Evolutionary conservation across 2,888 invertebrate genomes (phyloP), one percentile per base, ranked within the genome.

Genomic region (Oxycera nigricornis): DNA sequence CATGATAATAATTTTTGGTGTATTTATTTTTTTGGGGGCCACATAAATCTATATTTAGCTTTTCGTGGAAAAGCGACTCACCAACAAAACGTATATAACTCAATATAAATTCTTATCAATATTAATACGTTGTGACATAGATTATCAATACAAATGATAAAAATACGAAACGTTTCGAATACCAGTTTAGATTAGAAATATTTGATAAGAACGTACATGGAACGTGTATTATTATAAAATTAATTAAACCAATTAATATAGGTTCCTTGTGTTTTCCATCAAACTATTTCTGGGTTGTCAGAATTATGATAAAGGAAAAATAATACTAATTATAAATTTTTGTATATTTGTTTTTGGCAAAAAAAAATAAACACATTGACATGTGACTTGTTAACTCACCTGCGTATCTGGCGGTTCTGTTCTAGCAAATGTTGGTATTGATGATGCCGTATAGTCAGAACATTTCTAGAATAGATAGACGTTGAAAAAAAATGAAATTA

Each of bases 321-420:
- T 11, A 35, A 11, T 35, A 11, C 35, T 35, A 11, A 35, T 35
- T 35, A 7, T 35, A 7, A 7, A 7, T 11, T 35, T 35, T 11
- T 35, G n/a, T 35, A 7, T 35, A 11, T 7, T 6, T 35, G 35
- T 6, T 35, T 11, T 35, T 35, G 11, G 35, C 35, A 11, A 35
- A 35, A 46, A 17, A 46, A 7, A 2, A 2, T 46, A 46, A 46
- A 46, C n/a, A 7, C n/a, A 3, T 46, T 46, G 17, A 46, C 6
- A 46, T 7, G 14, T 46, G 14, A 46, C n/a, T 14, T 14, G 46
- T 14, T 11, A 55, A 78, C 80, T 80, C 86, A 93, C 93, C 90
- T 96, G 97, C 52, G 93, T 95, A 81, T 97, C 94, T 50, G 96
- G 96, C 28, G 97, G 97, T 85, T 95, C 96, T 39, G 97, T 94